These are phyloP conservation scores for Lithophane semibrunnea DNA, from an alignment of 2,888 invertebrate species.

Conservation along the genomic window DNA sequence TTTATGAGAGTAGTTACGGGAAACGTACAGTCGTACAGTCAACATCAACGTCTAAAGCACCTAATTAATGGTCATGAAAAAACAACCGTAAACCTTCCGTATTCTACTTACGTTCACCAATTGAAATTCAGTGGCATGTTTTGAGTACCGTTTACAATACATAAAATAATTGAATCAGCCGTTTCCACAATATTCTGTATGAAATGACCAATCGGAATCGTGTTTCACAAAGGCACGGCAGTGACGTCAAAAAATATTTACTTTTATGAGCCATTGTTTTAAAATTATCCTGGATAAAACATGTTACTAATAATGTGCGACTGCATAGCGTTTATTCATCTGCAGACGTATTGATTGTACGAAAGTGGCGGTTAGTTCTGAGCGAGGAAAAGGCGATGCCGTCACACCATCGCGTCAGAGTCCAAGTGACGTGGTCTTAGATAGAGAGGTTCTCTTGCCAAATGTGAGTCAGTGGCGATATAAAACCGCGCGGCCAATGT, in stretches of 20 bases:
- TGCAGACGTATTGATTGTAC: constrained; percentile 50
- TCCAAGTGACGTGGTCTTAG: constrained; percentile 79
- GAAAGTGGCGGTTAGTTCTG: constrained; percentile 37
- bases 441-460: constrained; percentile 83
- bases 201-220: constrained; percentile 47
- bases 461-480: constrained; percentile 84
- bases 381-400: constrained; percentile 68
- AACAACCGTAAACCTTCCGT: constrained; percentile 20
- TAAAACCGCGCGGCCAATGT: constrained; percentile 80
- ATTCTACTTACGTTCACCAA: background rate
- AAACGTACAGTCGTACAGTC: constrained; percentile 35
- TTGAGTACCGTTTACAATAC: constrained; percentile 16
- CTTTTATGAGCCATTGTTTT: constrained; percentile 39
- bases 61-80: constrained; percentile 29
- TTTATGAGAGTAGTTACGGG: constrained; percentile 44
- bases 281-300: constrained; percentile 16
- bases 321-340: constrained; percentile 38
- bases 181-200: constrained; percentile 12
- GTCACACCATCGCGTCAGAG: constrained; percentile 83
- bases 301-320: constrained; percentile 33
- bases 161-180: constrained; percentile 8
- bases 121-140: constrained; percentile 27
- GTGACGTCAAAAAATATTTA: constrained; percentile 41
- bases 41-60: constrained; percentile 36
- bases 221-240: constrained; percentile 42